These are phyloP conservation scores for Mionectes macconnelli DNA, from an alignment of 2,113 vertebrate genomes.

Conservation along the genomic window DNA sequence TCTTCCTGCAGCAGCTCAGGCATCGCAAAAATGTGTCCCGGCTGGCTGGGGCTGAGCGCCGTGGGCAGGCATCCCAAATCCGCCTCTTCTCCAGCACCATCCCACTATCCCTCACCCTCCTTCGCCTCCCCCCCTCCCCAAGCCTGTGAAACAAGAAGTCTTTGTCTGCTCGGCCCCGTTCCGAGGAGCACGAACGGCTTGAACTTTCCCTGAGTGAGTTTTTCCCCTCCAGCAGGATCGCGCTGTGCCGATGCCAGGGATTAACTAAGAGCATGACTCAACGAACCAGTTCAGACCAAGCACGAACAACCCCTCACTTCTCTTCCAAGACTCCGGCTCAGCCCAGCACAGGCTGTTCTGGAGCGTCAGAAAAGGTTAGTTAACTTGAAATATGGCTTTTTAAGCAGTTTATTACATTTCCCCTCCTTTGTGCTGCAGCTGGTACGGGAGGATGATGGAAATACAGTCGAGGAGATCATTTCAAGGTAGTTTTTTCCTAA, in stretches of 20 bases:
- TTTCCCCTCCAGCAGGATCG: conserved; percentile 23
- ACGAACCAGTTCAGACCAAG: conserved; percentile 43
- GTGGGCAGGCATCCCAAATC: background rate
- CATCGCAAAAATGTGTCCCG: background rate
- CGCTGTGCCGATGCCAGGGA: conserved; percentile 27
- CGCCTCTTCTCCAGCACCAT: background rate
- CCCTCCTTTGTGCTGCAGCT: background rate
- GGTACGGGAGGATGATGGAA: background rate
- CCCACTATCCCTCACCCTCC: background rate
- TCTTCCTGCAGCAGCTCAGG: background rate
- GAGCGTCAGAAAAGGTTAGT: conserved; percentile 11
- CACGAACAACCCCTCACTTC: conserved; percentile 23
- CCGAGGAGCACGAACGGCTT: background rate
- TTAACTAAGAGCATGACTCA: conserved; percentile 64
- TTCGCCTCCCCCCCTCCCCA: background rate
- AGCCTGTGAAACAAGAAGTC: background rate
- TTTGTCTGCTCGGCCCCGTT: background rate
- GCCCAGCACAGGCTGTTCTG: conserved; percentile 44
- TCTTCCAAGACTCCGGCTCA: conserved; percentile 1
- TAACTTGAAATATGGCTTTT: conserved; percentile 29
- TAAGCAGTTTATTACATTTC: background rate
- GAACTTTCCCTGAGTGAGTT: conserved; percentile 31
- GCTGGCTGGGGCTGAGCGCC: background rate
- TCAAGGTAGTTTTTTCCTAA: background rate
- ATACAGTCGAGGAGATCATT: background rate